These are phyloP conservation scores for Poecilus cupreus DNA, from an alignment of 2,888 invertebrate genomes.

Conservation along the genomic window DNA sequence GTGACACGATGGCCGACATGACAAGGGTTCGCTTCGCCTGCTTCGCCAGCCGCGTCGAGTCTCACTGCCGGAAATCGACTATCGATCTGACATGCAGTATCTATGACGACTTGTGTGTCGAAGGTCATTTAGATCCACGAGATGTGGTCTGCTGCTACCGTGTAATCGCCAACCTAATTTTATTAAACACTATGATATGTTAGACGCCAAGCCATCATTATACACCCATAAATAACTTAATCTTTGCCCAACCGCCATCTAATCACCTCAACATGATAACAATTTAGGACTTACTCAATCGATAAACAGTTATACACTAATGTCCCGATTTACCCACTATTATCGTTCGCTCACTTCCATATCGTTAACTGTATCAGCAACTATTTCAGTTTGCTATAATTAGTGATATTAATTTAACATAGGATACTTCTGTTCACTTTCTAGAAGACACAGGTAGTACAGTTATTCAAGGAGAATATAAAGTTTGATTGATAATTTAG, in stretches of 20 bases:
- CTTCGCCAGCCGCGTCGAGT: background rate
- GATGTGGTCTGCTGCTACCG: slow-evolving; percentile 7
- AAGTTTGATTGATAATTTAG: no score
- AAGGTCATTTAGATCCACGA: slow-evolving; percentile 48
- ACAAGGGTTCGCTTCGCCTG: slow-evolving; percentile 25
- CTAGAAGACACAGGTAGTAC: no score
- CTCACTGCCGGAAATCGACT: slow-evolving; percentile 51
- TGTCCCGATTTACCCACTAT: background rate
- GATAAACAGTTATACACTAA: no score
- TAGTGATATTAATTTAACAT: no score
- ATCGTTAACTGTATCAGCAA: background rate
- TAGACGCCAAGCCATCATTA: slow-evolving; percentile 29
- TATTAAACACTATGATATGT: slow-evolving; percentile 46
- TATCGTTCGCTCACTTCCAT: background rate
- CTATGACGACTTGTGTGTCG: slow-evolving; percentile 29
- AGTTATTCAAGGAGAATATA: no score
- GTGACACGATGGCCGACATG: slow-evolving; percentile 43
- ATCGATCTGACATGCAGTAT: slow-evolving; percentile 36
- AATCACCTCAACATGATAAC: background rate
- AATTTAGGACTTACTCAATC: background rate
- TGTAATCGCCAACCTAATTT: slow-evolving; percentile 27
- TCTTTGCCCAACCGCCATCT: slow-evolving; percentile 8
- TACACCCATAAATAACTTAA: slow-evolving; percentile 36
- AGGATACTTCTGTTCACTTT: no score
- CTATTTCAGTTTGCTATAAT: background rate